These are phyloP conservation scores for Atethmia centrago DNA, from an alignment of 2,888 invertebrate species.

Conservation along the genomic window DNA sequence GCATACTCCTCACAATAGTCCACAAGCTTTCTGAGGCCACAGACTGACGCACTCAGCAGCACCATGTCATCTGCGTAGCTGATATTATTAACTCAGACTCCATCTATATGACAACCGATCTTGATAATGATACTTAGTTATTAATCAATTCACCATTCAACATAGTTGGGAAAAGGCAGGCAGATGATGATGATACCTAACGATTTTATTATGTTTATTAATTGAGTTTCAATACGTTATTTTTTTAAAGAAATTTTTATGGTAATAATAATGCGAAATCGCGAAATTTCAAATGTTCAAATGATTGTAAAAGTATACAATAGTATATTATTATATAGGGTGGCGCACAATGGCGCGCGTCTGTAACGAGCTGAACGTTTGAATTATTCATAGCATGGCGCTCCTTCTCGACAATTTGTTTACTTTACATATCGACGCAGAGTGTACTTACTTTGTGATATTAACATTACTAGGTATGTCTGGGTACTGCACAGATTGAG, in stretches of 20 bases:
- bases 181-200: too few species aligned
- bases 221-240: background rate
- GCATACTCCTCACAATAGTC: too few species aligned
- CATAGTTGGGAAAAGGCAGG: too few species aligned
- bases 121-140: too few species aligned
- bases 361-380: slow-evolving; percentile 35
- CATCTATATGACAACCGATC: too few species aligned
- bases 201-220: background rate
- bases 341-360: slow-evolving; percentile 1
- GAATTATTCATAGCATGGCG: slow-evolving; percentile 52
- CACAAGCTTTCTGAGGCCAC: too few species aligned
- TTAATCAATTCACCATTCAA: too few species aligned
- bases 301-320: slow-evolving; percentile 41
- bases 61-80: too few species aligned
- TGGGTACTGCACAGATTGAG: background rate
- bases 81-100: too few species aligned
- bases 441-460: background rate
- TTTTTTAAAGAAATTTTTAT: slow-evolving; percentile 3
- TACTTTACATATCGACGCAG: slow-evolving; percentile 26
- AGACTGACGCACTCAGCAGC: too few species aligned
- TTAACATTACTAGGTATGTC: slow-evolving; percentile 30
- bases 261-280: background rate
- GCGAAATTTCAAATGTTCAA: slow-evolving; percentile 8
- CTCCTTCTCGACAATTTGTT: slow-evolving; percentile 31
- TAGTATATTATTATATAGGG: slow-evolving; percentile 26